These are phyloP conservation scores for Propithecus perrieri DNA, from an alignment of 2,797 vertebrate genomes.

Conservation along the genomic window DNA sequence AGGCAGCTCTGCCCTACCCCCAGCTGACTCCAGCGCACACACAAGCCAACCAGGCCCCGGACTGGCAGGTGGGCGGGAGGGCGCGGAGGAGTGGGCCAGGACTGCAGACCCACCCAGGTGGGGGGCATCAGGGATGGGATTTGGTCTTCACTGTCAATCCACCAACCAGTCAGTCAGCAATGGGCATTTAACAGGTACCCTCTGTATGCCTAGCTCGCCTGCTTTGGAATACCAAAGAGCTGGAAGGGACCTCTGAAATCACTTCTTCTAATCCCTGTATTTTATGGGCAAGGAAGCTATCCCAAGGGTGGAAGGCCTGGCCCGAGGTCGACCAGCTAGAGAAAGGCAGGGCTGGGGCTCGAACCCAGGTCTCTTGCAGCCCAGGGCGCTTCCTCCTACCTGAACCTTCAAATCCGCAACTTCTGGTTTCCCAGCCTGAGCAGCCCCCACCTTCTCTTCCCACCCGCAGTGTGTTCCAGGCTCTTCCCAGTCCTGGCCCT, in stretches of 20 bases:
- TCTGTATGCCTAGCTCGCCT: not conserved
- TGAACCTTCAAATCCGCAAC: not conserved
- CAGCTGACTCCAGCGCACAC: not conserved
- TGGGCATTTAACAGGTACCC: not conserved
- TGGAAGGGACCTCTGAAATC: not conserved
- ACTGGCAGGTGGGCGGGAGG: not conserved
- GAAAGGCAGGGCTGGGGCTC: not conserved
- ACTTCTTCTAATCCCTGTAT: not conserved
- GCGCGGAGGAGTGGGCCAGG: rapidly evolving
- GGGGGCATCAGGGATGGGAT: not conserved
- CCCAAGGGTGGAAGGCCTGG: not conserved
- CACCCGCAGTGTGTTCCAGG: not conserved
- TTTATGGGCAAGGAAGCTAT: not conserved
- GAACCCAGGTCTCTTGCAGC: not conserved
- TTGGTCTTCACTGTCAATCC: not conserved
- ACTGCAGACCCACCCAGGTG: not conserved
- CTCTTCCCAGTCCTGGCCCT: not conserved
- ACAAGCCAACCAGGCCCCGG: not conserved
- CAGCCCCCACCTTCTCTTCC: not conserved
- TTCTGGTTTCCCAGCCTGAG: not conserved
- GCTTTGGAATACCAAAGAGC: not conserved
- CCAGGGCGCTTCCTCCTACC: rapidly evolving
- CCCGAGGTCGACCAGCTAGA: not conserved
- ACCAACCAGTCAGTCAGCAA: not conserved
- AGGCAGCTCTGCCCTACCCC: conserved; percentile 1